Conservation (phyloP, 2,888 invertebrate species). For the Nomada flava region DNA sequence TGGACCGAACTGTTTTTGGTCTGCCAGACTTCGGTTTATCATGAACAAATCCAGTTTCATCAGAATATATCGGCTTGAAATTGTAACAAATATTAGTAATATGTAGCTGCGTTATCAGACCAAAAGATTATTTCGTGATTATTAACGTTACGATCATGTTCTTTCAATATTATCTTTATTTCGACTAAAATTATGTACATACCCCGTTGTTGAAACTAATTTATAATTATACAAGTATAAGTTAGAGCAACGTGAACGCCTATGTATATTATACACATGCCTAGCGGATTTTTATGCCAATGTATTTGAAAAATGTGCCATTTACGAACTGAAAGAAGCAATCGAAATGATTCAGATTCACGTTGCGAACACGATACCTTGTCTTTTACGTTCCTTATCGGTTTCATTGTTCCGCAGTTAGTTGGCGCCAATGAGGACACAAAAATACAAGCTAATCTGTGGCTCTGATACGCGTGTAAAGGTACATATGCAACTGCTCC, state of each 20-base stretch:
- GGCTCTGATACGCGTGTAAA: slow-evolving; percentile 16
- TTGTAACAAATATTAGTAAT: neutral
- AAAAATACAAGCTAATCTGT: slow-evolving; percentile 45
- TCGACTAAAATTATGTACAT: neutral
- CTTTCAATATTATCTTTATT: neutral
- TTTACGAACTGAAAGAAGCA: neutral
- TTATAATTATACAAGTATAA: neutral
- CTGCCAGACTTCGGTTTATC: slow-evolving; percentile 48
- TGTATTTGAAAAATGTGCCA: neutral
- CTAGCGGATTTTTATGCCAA: neutral
- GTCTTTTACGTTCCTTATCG: slow-evolving; percentile 37
- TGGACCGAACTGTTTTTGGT: too few species aligned
- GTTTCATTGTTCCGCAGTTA: slow-evolving; percentile 36
- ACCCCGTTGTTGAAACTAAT: neutral
- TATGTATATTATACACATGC: neutral
- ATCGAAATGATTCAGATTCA: neutral
- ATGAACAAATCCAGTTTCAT: too few species aligned
- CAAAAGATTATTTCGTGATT: neutral
- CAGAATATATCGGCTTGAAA: neutral
- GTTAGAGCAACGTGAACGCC: neutral
- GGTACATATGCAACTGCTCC: slow-evolving; percentile 10
- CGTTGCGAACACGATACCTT: slow-evolving; percentile 13
- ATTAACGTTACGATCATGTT: neutral
- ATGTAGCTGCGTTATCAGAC: neutral
- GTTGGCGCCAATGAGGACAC: slow-evolving; percentile 42